Evolutionary conservation across 2,888 invertebrate species (phyloP).

Genomic region (Cremastinae sp.): DNA sequence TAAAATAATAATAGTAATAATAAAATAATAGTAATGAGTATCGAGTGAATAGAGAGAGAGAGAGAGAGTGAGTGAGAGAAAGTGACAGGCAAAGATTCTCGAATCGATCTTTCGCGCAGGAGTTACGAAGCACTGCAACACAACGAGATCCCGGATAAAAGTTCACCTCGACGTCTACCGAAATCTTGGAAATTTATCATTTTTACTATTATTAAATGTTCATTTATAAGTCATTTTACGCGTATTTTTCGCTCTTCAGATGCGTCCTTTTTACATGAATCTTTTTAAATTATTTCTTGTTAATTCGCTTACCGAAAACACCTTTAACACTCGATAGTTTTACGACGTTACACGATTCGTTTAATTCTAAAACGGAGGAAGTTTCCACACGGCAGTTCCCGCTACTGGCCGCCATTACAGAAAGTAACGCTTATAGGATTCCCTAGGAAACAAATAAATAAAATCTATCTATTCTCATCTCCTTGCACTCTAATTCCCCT

Average conservation of each 20-base stretch:
- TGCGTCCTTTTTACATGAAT: constrained; percentile 10
- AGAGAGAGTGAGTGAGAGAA: constrained; percentile 39
- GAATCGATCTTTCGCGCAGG: constrained; percentile 48
- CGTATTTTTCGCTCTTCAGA: neutral
- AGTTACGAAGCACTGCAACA: constrained; percentile 53
- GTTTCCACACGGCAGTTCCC: constrained; percentile 74
- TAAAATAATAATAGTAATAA: constrained; percentile 34
- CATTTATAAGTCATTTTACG: neutral
- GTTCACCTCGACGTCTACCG: constrained; percentile 16
- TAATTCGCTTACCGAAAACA: constrained; percentile 58
- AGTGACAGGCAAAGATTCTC: constrained; percentile 50
- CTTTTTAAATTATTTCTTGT: constrained; percentile 34
- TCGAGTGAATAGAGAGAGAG: constrained; percentile 40
- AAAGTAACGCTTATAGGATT: constrained; percentile 68
- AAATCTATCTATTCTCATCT: constrained; percentile 77
- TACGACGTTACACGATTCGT: constrained; percentile 60
- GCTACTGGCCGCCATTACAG: constrained; percentile 75
- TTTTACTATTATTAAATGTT: neutral
- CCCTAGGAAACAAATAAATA: constrained; percentile 78
- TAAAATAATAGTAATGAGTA: constrained; percentile 53
- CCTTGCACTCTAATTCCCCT: constrained; percentile 22
- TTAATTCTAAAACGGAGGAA: constrained; percentile 64
- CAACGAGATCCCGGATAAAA: constrained; percentile 45
- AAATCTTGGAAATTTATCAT: constrained; percentile 15
- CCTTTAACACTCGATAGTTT: constrained; percentile 60